These are phyloP conservation scores for Gambusia yucatana DNA, from an alignment of 2,797 vertebrate species.

Conservation along the genomic window DNA sequence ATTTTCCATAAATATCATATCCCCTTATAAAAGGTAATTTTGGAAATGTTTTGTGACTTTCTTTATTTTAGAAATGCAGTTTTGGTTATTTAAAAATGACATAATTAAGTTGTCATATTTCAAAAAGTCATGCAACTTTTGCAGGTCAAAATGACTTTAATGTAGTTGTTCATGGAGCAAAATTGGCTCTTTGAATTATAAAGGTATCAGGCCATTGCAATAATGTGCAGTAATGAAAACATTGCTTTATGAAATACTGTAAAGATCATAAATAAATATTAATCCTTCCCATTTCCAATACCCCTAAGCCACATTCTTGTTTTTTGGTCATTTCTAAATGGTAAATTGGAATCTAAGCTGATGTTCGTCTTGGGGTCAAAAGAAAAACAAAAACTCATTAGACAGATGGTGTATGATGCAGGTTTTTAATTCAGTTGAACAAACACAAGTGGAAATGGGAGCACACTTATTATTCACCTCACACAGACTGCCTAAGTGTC, in stretches of 20 bases:
- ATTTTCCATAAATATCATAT: background rate
- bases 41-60: background rate
- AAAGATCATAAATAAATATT: background rate
- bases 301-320: background rate
- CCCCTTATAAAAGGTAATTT: background rate
- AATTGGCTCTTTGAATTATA: background rate
- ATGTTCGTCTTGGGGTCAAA: conserved; percentile 42
- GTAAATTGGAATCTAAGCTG: conserved; percentile 18
- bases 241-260: background rate
- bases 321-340: conserved; percentile 8
- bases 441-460: conserved; percentile 27
- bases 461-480: conserved; percentile 65
- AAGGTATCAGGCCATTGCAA: background rate
- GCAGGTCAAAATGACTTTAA: background rate
- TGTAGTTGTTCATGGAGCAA: background rate
- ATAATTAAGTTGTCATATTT: background rate
- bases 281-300: background rate
- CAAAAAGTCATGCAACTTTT: background rate
- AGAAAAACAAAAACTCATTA: conserved; percentile 48
- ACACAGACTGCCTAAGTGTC: conserved; percentile 56
- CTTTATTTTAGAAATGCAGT: background rate
- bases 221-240: background rate
- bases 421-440: conserved; percentile 34
- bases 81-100: background rate
- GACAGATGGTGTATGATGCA: conserved; percentile 13